Percentiles rank a stretch among this genome's conserved stretches.
phyloP scores from a whole-genome alignment of 2,113 vertebrate species.

The Onychostoma macrolepis region DNA sequence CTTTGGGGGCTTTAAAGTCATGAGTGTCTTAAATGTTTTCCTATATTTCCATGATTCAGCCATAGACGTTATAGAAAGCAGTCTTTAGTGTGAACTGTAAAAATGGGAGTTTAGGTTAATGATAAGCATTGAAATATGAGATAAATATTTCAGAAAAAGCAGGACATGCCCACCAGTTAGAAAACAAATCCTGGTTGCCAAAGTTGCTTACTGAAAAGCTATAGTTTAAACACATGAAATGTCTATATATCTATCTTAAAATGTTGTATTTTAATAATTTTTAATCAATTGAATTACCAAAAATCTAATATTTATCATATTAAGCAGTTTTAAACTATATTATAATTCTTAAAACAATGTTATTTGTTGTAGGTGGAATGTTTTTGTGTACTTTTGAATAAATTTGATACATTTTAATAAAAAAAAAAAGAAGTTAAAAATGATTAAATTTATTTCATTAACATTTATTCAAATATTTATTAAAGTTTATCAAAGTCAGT shows the following conservation, averaged over 20 bases:
- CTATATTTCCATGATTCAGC: slow-evolving; percentile 37
- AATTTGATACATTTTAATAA: background rate
- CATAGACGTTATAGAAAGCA: slow-evolving; percentile 18
- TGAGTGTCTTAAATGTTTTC: slow-evolving; percentile 16
- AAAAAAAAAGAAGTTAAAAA: background rate
- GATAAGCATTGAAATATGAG: background rate
- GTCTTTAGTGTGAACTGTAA: background rate
- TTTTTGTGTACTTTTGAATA: background rate
- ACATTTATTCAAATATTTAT: background rate
- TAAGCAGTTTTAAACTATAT: background rate
- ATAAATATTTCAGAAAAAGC: background rate
- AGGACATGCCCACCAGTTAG: background rate
- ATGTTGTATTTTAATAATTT: background rate
- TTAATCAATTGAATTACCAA: too few species aligned
- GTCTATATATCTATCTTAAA: background rate
- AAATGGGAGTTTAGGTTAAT: background rate
- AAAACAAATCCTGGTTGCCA: background rate
- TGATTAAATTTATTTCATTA: background rate
- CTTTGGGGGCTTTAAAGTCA: slow-evolving; percentile 26
- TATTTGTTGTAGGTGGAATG: background rate
- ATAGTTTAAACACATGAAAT: background rate
- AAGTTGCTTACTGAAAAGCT: too few species aligned
- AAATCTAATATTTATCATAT: background rate
- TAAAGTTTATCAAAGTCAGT: too few species aligned
- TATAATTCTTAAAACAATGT: background rate